phyloP scores from a whole-genome alignment of 1,140 invertebrate species.

The Lutraria rhynchaena region DNA sequence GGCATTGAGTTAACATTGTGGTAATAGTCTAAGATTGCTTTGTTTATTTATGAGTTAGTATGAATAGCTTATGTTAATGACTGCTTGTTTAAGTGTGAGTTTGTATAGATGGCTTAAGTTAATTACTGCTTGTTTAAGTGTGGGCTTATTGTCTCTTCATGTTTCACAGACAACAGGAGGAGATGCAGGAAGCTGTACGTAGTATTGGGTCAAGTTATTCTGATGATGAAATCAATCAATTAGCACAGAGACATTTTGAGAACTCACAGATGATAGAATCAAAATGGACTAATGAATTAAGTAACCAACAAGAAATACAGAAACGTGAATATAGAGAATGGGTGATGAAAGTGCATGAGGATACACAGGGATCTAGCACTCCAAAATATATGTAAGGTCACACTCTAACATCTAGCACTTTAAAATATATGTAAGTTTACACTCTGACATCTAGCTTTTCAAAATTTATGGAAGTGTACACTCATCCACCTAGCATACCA shows the following conservation, averaged over 20 bases:
- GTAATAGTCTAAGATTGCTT: no score
- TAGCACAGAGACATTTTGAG: slow-evolving; percentile 90
- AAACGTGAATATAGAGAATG: slow-evolving; percentile 90
- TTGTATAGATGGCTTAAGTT: no score
- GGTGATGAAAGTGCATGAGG: slow-evolving; percentile 89
- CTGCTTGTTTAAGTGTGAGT: no score
- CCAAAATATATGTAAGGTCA: slow-evolving; percentile 77
- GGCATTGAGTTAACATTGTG: no score
- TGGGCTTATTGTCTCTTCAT: no score
- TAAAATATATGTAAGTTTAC: background rate
- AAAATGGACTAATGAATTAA: slow-evolving; percentile 89
- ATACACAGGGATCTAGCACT: slow-evolving; percentile 79
- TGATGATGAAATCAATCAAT: slow-evolving; percentile 90
- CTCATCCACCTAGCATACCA: no score
- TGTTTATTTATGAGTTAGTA: no score
- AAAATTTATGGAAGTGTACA: no score
- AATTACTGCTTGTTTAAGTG: no score
- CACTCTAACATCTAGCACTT: background rate
- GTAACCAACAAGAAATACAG: slow-evolving; percentile 88
- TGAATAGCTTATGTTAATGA: no score
- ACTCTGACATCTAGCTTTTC: no score
- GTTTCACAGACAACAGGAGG: slow-evolving; percentile 87
- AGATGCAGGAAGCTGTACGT: slow-evolving; percentile 89
- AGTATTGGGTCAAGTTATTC: slow-evolving; percentile 86
- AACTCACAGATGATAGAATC: slow-evolving; percentile 88